Percentiles rank a stretch among this genome's conserved stretches.
Conservation (phyloP, 1,140 invertebrate genomes). For the Lepidurus arcticus region DNA sequence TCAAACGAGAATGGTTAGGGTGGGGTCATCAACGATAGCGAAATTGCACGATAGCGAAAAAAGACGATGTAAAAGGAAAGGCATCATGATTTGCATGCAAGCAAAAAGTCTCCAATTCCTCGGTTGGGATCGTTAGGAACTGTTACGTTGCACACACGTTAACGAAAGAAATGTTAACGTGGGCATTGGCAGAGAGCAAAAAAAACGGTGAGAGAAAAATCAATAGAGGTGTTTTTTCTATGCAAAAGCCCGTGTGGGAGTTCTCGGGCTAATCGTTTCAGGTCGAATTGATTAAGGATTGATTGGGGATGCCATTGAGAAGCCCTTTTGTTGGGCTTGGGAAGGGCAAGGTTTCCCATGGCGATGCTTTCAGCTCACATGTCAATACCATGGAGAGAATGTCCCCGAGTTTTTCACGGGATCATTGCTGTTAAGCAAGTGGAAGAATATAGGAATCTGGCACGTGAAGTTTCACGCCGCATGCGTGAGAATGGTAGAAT, state of each 20-base stretch:
- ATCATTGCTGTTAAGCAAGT: background rate
- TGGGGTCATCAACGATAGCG: background rate
- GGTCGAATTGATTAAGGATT: too few relatives aligned
- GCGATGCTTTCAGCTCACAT: background rate
- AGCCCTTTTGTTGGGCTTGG: background rate
- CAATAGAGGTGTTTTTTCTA: background rate
- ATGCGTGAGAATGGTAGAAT: background rate
- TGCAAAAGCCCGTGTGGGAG: too few relatives aligned
- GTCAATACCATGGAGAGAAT: background rate
- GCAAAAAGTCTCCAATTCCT: background rate
- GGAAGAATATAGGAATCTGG: background rate
- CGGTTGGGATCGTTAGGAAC: background rate
- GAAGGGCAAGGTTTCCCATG: background rate
- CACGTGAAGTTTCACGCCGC: background rate
- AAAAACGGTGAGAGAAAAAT: background rate
- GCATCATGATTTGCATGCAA: background rate
- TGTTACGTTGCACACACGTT: constrained; percentile 4
- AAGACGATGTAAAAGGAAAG: background rate
- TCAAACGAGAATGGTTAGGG: background rate
- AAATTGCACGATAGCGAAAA: background rate
- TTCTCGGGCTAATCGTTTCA: too few relatives aligned
- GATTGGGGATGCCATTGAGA: background rate
- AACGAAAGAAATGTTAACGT: background rate
- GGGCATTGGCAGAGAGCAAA: background rate
- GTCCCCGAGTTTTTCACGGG: background rate